Percentiles rank a stretch among this genome's conserved stretches.
Conservation (phyloP, 2,888 invertebrate species). For the Phoenoteleia sp. region DNA sequence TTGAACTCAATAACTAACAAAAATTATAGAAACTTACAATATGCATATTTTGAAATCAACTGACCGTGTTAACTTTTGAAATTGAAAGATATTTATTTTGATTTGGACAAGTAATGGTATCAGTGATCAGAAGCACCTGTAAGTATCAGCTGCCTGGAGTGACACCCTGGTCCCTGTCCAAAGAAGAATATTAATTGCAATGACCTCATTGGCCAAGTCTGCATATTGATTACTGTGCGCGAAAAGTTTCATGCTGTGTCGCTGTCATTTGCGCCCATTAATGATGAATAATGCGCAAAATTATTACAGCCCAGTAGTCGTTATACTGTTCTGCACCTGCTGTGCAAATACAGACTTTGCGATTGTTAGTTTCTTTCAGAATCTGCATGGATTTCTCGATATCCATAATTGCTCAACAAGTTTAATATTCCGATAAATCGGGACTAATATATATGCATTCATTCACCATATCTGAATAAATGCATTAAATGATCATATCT, state of each 20-base stretch:
- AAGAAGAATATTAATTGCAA: slow-evolving; percentile 61
- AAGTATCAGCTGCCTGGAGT: slow-evolving; percentile 62
- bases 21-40: too few relatives aligned
- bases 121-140: slow-evolving; percentile 48
- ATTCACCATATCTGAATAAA: too few relatives aligned
- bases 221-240: slow-evolving; percentile 63
- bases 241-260: slow-evolving; percentile 56
- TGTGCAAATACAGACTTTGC: slow-evolving; percentile 47
- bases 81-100: slow-evolving; percentile 5
- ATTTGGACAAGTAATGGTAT: slow-evolving; percentile 28
- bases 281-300: slow-evolving; percentile 69
- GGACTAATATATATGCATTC: too few relatives aligned
- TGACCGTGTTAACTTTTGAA: too few relatives aligned
- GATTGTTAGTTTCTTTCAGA: slow-evolving; percentile 35
- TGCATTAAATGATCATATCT: too few relatives aligned
- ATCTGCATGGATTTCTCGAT: slow-evolving; percentile 25
- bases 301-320: slow-evolving; percentile 57
- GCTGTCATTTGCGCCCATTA: slow-evolving; percentile 66
- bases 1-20: too few relatives aligned
- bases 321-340: slow-evolving; percentile 58
- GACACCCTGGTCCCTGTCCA: slow-evolving; percentile 45
- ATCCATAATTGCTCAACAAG: too few relatives aligned
- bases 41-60: too few relatives aligned
- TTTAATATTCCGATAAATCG: too few relatives aligned
- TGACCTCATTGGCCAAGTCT: slow-evolving; percentile 60